Conservation (phyloP, 2,113 vertebrate genomes). For the Chaetodon auriga region DNA sequence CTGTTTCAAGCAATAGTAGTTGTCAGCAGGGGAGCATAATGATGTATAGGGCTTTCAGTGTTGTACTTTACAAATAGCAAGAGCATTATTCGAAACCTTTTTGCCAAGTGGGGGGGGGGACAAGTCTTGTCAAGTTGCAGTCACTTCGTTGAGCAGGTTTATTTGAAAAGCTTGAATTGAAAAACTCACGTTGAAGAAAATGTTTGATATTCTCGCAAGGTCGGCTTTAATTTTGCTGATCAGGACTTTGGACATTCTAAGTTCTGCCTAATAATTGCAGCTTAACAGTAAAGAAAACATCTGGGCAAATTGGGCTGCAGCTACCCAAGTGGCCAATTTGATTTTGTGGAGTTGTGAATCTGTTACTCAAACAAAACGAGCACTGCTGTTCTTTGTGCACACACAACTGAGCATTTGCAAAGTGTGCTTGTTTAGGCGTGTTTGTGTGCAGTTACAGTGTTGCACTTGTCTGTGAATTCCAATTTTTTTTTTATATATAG, state of each 20-base stretch:
- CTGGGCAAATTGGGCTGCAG: conserved; percentile 17
- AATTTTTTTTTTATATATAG: background rate
- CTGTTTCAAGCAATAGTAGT: conserved; percentile 47
- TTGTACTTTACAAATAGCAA: conserved; percentile 19
- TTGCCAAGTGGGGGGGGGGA: background rate
- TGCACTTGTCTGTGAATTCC: background rate
- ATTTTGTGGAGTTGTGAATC: conserved; percentile 49
- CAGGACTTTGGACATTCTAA: conserved; percentile 20
- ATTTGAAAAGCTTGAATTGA: too few species aligned
- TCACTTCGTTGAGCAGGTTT: too few species aligned
- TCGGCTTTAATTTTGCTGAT: conserved; percentile 22
- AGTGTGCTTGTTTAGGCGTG: background rate
- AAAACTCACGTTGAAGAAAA: background rate
- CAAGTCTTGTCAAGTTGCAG: too few species aligned
- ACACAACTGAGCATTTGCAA: conserved; percentile 1
- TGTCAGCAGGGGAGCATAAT: conserved; percentile 27
- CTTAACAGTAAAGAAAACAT: conserved; percentile 48
- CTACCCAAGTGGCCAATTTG: conserved; percentile 54
- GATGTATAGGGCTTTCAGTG: conserved; percentile 50
- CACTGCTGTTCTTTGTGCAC: background rate
- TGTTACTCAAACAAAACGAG: conserved; percentile 36
- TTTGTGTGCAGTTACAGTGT: background rate
- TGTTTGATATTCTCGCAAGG: conserved; percentile 3
- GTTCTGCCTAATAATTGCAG: conserved; percentile 29
- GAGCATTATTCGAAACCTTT: conserved; percentile 47